These are phyloP conservation scores for Molossus alvarezi DNA, from an alignment of 2,797 vertebrate genomes.

Conservation along the genomic window DNA sequence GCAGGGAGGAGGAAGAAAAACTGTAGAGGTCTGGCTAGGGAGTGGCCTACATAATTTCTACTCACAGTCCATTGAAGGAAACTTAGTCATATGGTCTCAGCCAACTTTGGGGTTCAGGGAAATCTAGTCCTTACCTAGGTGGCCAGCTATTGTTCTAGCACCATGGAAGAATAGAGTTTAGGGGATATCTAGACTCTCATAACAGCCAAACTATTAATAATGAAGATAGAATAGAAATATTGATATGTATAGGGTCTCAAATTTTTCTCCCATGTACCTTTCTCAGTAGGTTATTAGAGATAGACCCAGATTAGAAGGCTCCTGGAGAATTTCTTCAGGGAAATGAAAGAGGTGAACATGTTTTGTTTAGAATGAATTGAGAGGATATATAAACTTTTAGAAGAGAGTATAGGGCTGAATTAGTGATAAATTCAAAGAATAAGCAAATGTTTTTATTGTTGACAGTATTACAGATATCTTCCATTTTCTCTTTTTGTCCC, in stretches of 20 bases:
- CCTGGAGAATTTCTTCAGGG: not conserved
- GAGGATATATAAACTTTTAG: not conserved
- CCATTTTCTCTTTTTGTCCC: no score
- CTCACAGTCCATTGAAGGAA: not conserved
- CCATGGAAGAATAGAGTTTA: not conserved
- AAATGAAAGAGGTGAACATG: not conserved
- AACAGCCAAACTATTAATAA: not conserved
- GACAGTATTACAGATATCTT: no score
- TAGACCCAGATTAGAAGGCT: not conserved
- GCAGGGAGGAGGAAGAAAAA: not conserved
- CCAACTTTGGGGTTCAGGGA: not conserved
- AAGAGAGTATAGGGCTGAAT: not conserved
- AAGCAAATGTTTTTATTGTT: not conserved
- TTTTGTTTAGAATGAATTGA: slow-evolving; percentile 38
- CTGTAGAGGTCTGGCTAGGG: not conserved
- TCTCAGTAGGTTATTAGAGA: not conserved
- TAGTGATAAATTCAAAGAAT: slow-evolving; percentile 54
- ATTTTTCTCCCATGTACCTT: not conserved
- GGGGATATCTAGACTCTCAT: not conserved
- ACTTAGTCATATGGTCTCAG: not conserved
- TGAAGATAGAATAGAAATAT: slow-evolving; percentile 28
- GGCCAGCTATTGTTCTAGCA: not conserved
- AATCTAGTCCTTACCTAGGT: not conserved
- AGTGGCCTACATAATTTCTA: not conserved
- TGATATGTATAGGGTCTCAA: not conserved